phyloP scores from a whole-genome alignment of 2,113 vertebrate genomes.

The Tragulus kanchil region DNA sequence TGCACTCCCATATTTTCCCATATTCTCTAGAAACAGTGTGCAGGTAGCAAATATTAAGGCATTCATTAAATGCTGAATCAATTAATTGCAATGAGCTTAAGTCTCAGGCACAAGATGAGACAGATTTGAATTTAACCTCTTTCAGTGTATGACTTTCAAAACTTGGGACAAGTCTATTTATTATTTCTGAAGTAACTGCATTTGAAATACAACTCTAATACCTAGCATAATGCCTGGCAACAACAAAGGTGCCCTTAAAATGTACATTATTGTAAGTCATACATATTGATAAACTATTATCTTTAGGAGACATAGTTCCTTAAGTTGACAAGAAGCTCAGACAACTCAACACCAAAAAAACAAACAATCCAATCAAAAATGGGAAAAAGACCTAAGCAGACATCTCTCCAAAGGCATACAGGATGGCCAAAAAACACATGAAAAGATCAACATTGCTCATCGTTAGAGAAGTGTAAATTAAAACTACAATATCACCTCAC shows the following conservation, averaged over 20 bases:
- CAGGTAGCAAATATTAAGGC: not conserved
- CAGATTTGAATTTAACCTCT: constrained; percentile 19
- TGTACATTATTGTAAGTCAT: not conserved
- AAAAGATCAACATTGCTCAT: too few species aligned
- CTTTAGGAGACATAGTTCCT: not conserved
- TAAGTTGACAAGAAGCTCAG: not conserved
- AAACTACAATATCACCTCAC: too few species aligned
- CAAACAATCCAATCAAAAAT: too few species aligned
- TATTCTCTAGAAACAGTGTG: not conserved
- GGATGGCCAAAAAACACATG: too few species aligned
- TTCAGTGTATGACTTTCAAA: constrained; percentile 1
- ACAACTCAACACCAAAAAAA: too few species aligned
- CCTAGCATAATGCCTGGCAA: not conserved
- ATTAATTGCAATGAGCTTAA: not conserved
- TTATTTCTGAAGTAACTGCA: not conserved
- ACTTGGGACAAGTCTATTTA: not conserved
- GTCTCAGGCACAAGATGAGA: not conserved
- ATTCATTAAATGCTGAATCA: not conserved
- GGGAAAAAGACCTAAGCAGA: too few species aligned
- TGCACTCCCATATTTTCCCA: not conserved
- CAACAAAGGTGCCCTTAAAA: not conserved
- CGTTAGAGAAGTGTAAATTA: too few species aligned
- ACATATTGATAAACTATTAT: not conserved
- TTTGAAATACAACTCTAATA: not conserved
- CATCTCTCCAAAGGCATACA: too few species aligned